These are phyloP conservation scores for Diarsia mendica DNA, from an alignment of 2,888 invertebrate genomes.

Conservation along the genomic window DNA sequence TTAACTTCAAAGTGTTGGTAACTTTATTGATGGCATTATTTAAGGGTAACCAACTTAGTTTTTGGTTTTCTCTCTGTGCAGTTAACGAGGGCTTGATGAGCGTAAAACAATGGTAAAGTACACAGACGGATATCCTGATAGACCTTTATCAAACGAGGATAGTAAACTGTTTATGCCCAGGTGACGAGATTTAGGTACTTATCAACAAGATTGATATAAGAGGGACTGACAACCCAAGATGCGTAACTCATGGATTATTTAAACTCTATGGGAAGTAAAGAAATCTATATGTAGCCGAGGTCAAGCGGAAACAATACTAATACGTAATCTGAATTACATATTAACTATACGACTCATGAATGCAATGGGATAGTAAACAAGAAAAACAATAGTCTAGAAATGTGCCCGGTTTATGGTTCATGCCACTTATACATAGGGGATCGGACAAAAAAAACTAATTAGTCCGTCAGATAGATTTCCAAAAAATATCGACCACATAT, in stretches of 20 bases:
- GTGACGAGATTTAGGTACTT: not conserved
- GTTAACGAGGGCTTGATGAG: not conserved
- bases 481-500: too few relatives aligned
- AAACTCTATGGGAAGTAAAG: conserved; percentile 26
- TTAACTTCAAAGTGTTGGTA: not conserved
- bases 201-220: not conserved
- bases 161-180: not conserved
- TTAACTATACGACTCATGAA: conserved; percentile 2
- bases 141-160: not conserved
- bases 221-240: not conserved
- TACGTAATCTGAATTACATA: conserved; percentile 34
- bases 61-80: not conserved
- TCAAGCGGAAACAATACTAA: conserved; percentile 39
- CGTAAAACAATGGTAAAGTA: not conserved
- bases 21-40: not conserved
- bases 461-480: too few relatives aligned
- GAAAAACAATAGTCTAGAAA: not conserved
- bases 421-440: too few relatives aligned
- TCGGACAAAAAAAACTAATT: too few relatives aligned
- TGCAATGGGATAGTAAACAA: conserved; percentile 1
- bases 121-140: not conserved
- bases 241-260: conserved; percentile 14
- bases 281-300: conserved; percentile 32
- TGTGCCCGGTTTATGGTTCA: too few relatives aligned
- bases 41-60: not conserved